Conservation (phyloP, 2,888 invertebrate genomes). For the Chrysomela aeneicollis region DNA sequence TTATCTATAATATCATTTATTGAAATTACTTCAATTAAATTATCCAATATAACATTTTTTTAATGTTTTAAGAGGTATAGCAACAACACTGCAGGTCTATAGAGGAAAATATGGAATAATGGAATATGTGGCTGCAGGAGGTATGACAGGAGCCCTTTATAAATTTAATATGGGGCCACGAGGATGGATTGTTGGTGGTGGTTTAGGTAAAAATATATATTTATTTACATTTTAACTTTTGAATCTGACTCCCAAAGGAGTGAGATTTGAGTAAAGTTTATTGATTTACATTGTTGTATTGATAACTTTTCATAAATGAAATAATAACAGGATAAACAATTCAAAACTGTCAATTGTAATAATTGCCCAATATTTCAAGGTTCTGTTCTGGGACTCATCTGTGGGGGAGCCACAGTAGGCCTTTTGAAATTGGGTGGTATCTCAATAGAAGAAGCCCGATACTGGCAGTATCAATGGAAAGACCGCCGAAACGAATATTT, state of each 20-base stretch:
- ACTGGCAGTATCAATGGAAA: conserved; percentile 66
- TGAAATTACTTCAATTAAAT: not conserved
- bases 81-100: conserved; percentile 73
- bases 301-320: no score
- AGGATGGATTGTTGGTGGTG: conserved; percentile 73
- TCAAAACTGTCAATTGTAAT: no score
- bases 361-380: conserved; percentile 62
- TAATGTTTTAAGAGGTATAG: conserved; percentile 65
- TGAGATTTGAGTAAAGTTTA: not conserved
- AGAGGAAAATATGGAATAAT: conserved; percentile 71
- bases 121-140: conserved; percentile 74
- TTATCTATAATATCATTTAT: no score
- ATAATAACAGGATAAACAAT: no score
- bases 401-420: conserved; percentile 66
- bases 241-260: no score
- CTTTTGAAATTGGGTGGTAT: conserved; percentile 68
- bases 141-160: conserved; percentile 71
- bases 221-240: no score
- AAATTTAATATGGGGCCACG: conserved; percentile 74
- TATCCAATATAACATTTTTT: conserved; percentile 1
- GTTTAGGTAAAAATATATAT: conserved; percentile 64
- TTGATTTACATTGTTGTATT: no score
- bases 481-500: conserved; percentile 56
- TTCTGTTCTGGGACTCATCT: conserved; percentile 67
- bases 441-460: conserved; percentile 71